Percentiles rank a stretch among this genome's conserved stretches.
phyloP scores from a whole-genome alignment of 2,888 invertebrate genomes.

The Drosophila limbata region DNA sequence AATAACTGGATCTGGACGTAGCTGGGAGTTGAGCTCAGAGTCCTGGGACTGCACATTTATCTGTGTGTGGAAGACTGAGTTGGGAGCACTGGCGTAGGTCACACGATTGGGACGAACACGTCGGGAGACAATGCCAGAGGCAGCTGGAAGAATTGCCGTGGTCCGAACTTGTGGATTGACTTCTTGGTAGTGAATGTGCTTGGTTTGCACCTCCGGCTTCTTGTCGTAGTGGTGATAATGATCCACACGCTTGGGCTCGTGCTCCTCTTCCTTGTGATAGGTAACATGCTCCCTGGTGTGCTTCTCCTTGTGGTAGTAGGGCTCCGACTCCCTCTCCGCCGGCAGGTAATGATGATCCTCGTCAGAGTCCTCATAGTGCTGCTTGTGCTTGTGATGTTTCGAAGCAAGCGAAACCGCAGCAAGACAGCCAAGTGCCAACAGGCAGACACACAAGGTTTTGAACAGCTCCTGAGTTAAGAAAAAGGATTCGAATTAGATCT shows the following conservation, averaged over 20 bases:
- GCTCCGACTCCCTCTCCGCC: constrained; percentile 35
- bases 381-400: constrained; percentile 56
- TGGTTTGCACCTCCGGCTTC: constrained; percentile 58
- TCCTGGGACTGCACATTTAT: constrained; percentile 80
- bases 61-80: constrained; percentile 78
- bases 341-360: constrained; percentile 65
- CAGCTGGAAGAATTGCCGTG: constrained; percentile 42
- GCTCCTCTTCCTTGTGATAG: constrained; percentile 59
- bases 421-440: constrained; percentile 47
- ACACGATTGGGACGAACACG: constrained; percentile 61
- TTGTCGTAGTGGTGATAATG: constrained; percentile 73
- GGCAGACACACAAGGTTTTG: constrained; percentile 40
- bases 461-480: constrained; percentile 40
- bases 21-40: constrained; percentile 61
- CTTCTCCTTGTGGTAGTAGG: constrained; percentile 58
- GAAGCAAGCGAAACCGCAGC: constrained; percentile 55
- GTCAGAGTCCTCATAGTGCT: constrained; percentile 50
- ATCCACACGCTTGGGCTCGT: constrained; percentile 70
- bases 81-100: constrained; percentile 72
- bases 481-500: not conserved
- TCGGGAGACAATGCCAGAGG: constrained; percentile 40
- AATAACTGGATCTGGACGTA: constrained; percentile 30
- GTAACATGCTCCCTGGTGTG: constrained; percentile 65
- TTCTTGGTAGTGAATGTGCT: constrained; percentile 67
- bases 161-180: constrained; percentile 46